Evolutionary conservation across 2,797 vertebrate species (phyloP), one percentile per base, ranked within the genome.

Genomic region (Cyprinodon diabolis): DNA sequence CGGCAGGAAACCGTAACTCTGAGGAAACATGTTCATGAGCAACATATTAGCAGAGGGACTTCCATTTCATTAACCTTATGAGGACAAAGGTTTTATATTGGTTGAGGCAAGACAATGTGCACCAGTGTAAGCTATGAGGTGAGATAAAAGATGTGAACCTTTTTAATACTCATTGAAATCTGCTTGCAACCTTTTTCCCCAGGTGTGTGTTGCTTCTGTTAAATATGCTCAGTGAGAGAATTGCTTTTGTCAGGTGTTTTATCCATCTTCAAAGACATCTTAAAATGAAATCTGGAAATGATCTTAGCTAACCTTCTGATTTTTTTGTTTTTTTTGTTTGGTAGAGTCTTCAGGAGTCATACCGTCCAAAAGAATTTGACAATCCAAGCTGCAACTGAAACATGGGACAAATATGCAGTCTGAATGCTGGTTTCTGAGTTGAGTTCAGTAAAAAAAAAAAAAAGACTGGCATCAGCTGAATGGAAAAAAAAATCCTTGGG

Each of bases 401-500:
- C 91, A 87, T 87, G 86, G 91, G 91, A 86, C 91, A 92, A 83
- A 78, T 76, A 91, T 57, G 75, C 73, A 60, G 69, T 78, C 84
- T 80, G 78, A 70, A 74, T 83, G 80, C 75, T 70, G 10, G 40
- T 14, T 58, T 55, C 71, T 63, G 66, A 82, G 85, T 9, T 0
- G 82, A 78, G 85, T 9, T 0, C 81, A 78, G 40, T 3, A 17
- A 35, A 1, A 1, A 13, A n/a, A 3, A 6, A 58, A 35, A 58
- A 71, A 89, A 86, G 91, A 91, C 88, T 92, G 85, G 87, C 84
- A 62, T 77, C 51, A 75, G 68, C 85, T 92, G 90, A 94, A 94
- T 93, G 93, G 45, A 47, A 47, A 92, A 47, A 92, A 90, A 95
- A 91, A 87, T 93, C 92, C 93, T 90, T 71, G 69, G 91, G 86